Evolutionary conservation across 2,888 invertebrate genomes (phyloP).

Genomic region (Drosophila histrio): DNA sequence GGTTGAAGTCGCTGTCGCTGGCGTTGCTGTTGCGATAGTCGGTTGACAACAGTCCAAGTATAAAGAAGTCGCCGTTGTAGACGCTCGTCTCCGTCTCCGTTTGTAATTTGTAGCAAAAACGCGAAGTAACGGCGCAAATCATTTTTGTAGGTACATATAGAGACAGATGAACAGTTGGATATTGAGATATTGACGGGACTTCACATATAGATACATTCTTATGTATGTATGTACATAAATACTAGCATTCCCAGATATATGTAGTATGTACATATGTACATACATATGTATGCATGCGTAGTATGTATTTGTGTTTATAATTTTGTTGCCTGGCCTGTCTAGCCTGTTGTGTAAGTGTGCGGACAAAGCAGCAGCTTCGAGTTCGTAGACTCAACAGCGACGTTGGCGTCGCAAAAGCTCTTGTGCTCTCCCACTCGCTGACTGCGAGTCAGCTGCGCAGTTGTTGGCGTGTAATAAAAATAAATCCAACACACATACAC

Average conservation of each 20-base stretch:
- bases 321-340: slow-evolving; percentile 42
- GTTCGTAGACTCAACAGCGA: slow-evolving; percentile 56
- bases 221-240: not conserved
- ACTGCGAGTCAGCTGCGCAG: slow-evolving; percentile 41
- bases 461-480: slow-evolving; percentile 48
- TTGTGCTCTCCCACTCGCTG: slow-evolving; percentile 21
- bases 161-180: slow-evolving; percentile 1
- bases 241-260: not conserved
- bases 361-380: slow-evolving; percentile 41
- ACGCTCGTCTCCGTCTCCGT: slow-evolving; percentile 48
- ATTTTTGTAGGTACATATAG: slow-evolving; percentile 18
- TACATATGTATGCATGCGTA: not conserved
- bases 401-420: slow-evolving; percentile 35
- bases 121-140: slow-evolving; percentile 33
- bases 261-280: not conserved
- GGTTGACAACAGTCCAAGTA: slow-evolving; percentile 69
- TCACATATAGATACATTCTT: slow-evolving; percentile 1
- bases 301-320: slow-evolving; percentile 25
- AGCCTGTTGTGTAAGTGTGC: slow-evolving; percentile 56
- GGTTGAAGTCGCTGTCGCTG: slow-evolving; percentile 13
- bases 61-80: slow-evolving; percentile 60
- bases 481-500: slow-evolving; percentile 16
- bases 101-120: slow-evolving; percentile 23
- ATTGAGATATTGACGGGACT: not conserved
- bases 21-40: slow-evolving; percentile 37